phyloP scores from a whole-genome alignment of 2,888 invertebrate species.

The Acanthosepion lycidas region DNA sequence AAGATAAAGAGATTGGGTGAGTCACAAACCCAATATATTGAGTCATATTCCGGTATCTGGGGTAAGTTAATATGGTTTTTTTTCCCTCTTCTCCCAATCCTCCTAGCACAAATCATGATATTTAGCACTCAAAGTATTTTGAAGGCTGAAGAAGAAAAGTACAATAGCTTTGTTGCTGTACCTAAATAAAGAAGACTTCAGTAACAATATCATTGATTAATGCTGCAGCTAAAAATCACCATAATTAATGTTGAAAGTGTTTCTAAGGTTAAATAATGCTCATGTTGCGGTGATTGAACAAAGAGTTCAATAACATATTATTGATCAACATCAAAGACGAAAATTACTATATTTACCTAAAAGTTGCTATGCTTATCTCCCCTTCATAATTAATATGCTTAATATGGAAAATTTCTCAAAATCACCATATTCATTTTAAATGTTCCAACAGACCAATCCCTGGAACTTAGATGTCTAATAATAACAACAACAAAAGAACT shows the following conservation, averaged over 20 bases:
- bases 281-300: not conserved
- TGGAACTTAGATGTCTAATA: too few species aligned
- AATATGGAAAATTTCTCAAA: too few species aligned
- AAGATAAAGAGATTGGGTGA: slow-evolving; percentile 64
- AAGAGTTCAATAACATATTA: not conserved
- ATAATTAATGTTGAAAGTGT: not conserved
- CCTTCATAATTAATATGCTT: too few species aligned
- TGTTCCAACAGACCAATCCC: too few species aligned
- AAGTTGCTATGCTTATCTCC: too few species aligned
- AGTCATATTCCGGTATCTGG: slow-evolving; percentile 61
- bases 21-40: not conserved
- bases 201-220: not conserved
- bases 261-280: not conserved
- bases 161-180: not conserved
- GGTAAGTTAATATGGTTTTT: slow-evolving; percentile 58
- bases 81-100: not conserved
- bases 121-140: not conserved
- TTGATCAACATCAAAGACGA: not conserved
- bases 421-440: too few species aligned
- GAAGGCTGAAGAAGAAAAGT: not conserved
- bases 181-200: not conserved
- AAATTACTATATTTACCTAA: too few species aligned
- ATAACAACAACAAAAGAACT: too few species aligned
- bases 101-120: not conserved
- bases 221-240: not conserved